Evolutionary conservation across 2,797 vertebrate genomes (phyloP).

Genomic region (Clarias platycephalus): DNA sequence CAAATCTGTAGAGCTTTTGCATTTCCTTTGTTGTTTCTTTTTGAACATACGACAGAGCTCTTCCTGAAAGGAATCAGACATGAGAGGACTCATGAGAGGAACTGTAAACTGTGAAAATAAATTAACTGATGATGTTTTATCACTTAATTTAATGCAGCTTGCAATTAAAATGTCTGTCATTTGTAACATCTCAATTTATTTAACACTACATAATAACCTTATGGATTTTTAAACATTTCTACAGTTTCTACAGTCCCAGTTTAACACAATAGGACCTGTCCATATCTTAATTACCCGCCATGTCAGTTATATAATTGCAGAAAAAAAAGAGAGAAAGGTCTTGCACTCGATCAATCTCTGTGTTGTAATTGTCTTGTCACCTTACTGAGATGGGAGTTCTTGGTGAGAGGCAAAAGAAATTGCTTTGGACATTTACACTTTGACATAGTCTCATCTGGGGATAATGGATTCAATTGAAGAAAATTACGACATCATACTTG

Average conservation of each 20-base stretch:
- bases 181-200: conserved; percentile 1
- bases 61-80: background rate
- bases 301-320: conserved; percentile 49
- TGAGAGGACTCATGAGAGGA: background rate
- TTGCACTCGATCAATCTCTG: conserved; percentile 46
- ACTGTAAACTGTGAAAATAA: background rate
- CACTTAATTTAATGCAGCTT: background rate
- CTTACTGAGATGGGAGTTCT: conserved; percentile 42
- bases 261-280: conserved; percentile 35
- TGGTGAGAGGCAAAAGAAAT: conserved; percentile 40
- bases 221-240: background rate
- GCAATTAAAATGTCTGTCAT: background rate
- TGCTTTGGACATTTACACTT: conserved; percentile 53
- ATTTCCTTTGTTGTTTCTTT: conserved; percentile 1
- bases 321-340: conserved; percentile 43
- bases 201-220: background rate
- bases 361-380: conserved; percentile 52
- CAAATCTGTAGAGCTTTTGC: background rate
- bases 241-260: background rate
- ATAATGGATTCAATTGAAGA: conserved; percentile 49
- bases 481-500: conserved; percentile 45
- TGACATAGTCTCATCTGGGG: conserved; percentile 50
- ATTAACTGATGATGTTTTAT: background rate
- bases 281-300: conserved; percentile 49
- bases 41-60: background rate